Percentiles rank a stretch among this genome's conserved stretches.
phyloP scores from a whole-genome alignment of 2,113 vertebrate genomes.

The Myodes glareolus region DNA sequence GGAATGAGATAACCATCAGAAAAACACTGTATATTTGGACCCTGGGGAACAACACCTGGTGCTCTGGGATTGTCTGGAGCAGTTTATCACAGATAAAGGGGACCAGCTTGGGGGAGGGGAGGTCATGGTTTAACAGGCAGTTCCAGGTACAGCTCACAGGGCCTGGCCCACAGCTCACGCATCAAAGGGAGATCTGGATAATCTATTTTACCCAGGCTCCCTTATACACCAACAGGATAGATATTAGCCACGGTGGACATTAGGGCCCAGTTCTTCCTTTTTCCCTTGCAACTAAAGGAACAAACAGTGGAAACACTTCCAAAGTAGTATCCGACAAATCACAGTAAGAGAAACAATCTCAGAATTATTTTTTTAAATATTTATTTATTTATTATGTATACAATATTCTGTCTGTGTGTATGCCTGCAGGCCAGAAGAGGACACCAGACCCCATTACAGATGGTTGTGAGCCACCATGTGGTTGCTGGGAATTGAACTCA shows the following conservation, averaged over 20 bases:
- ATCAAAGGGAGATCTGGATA: background rate
- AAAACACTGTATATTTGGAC: background rate
- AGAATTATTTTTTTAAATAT: background rate
- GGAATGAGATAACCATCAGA: constrained; percentile 80
- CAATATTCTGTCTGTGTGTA: too few species aligned
- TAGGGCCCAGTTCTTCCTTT: background rate
- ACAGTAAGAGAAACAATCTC: background rate
- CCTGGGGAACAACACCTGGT: constrained; percentile 24
- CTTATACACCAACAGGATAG: background rate
- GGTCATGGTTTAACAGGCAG: background rate
- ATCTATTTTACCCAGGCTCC: background rate
- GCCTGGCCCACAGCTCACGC: background rate
- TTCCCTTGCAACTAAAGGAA: background rate
- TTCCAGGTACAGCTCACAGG: background rate
- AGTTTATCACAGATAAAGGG: background rate
- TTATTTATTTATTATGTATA: too few species aligned
- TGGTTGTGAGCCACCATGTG: too few species aligned
- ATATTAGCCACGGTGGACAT: background rate
- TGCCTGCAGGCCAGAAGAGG: too few species aligned
- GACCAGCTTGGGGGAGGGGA: background rate
- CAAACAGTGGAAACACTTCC: background rate
- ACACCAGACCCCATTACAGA: too few species aligned
- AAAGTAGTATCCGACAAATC: background rate
- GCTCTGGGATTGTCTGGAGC: rapidly evolving
- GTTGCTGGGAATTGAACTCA: too few species aligned